Evolutionary conservation across 2,113 vertebrate species (phyloP).

Genomic region (Mola mola): DNA sequence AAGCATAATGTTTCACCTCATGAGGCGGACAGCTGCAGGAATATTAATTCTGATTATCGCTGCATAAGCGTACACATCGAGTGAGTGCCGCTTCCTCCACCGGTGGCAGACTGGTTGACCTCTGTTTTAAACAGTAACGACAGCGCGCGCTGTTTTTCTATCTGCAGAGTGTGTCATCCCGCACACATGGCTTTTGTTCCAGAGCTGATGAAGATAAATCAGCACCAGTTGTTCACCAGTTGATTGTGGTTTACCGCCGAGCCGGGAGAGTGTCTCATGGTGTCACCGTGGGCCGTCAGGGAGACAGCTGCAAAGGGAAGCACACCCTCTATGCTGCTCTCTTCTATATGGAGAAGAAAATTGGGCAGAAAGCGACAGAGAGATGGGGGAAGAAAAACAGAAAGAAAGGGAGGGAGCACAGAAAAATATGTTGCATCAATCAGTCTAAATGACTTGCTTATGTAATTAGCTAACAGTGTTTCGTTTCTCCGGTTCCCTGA

Average conservation of each 20-base stretch:
- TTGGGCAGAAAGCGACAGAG: constrained; percentile 36
- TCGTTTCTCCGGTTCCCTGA: constrained; percentile 78
- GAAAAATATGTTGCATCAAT: constrained; percentile 76
- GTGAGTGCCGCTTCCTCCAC: constrained; percentile 22
- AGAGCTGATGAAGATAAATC: constrained; percentile 76
- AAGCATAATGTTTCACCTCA: constrained; percentile 29
- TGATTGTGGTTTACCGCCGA: constrained; percentile 75
- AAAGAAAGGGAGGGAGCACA: constrained; percentile 34
- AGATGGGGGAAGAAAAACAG: neutral
- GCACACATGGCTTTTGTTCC: constrained; percentile 49
- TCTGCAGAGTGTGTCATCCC: constrained; percentile 58
- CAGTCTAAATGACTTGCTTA: constrained; percentile 79
- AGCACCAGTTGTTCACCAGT: constrained; percentile 70
- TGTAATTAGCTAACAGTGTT: constrained; percentile 81
- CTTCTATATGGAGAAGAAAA: constrained; percentile 59
- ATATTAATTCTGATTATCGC: constrained; percentile 40
- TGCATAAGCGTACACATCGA: constrained; percentile 26
- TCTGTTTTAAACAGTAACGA: constrained; percentile 56
- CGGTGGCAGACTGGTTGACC: constrained; percentile 50
- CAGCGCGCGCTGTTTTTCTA: constrained; percentile 51
- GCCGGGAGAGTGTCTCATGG: constrained; percentile 63
- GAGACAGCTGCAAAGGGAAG: constrained; percentile 74
- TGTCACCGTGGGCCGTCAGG: constrained; percentile 62
- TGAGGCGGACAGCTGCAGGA: constrained; percentile 11
- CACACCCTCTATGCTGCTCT: constrained; percentile 54